Evolutionary conservation across 2,113 vertebrate species (phyloP).

Genomic region (Tenebrosternarchus preto): DNA sequence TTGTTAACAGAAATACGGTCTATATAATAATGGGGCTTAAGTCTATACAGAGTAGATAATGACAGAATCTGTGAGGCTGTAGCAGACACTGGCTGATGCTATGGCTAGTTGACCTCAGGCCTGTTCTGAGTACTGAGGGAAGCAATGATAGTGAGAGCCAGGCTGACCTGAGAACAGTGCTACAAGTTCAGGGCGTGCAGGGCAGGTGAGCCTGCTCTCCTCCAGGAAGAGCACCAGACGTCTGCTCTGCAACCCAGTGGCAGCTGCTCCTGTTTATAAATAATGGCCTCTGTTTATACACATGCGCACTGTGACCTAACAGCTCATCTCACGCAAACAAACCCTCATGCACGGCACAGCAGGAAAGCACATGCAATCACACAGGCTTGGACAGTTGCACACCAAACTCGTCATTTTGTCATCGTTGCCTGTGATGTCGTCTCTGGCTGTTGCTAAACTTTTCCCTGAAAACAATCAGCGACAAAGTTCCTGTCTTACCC

Average conservation of each 20-base stretch:
- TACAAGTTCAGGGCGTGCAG: background rate
- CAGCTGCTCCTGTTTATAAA: slow-evolving; percentile 45
- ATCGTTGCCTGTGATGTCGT: slow-evolving; percentile 10
- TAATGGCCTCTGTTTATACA: slow-evolving; percentile 39
- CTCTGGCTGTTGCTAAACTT: slow-evolving; percentile 23
- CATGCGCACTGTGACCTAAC: slow-evolving; percentile 30
- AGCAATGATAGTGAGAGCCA: background rate
- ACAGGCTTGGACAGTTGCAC: background rate
- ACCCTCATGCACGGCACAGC: slow-evolving; percentile 23
- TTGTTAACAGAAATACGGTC: too few relatives aligned
- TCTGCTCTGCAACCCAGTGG: slow-evolving; percentile 2
- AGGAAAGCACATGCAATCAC: slow-evolving; percentile 23
- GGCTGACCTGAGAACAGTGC: background rate
- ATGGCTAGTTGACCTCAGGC: background rate
- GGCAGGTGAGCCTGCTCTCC: background rate
- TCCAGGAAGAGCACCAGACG: background rate
- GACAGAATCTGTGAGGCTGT: background rate
- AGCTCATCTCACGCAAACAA: slow-evolving; percentile 26
- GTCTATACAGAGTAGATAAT: too few relatives aligned
- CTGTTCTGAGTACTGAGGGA: background rate
- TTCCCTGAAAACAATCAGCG: slow-evolving; percentile 24
- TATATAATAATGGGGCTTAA: too few relatives aligned
- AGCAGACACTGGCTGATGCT: background rate
- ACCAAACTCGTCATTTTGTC: slow-evolving; percentile 19
- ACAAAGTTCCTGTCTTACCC: background rate